Conservation (phyloP, 1,140 invertebrate species). For the Lerema accius region DNA sequence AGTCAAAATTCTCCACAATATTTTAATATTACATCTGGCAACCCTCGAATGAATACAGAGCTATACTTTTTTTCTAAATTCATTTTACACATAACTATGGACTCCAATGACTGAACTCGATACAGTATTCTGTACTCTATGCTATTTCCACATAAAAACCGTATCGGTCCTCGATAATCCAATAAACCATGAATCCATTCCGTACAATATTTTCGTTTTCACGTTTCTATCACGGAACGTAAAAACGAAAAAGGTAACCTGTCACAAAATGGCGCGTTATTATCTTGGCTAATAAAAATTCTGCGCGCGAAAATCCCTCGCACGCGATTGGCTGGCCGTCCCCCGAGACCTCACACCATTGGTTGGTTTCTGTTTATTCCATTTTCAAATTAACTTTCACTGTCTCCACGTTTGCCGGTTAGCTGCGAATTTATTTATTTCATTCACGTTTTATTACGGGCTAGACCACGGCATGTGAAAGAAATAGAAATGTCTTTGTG, state of each 20-base stretch:
- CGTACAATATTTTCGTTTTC: constrained; percentile 8
- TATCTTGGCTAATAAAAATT: constrained; percentile 81
- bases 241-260: constrained; percentile 58
- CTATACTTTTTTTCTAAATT: too few species aligned
- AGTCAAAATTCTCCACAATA: too few species aligned
- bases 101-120: too few species aligned
- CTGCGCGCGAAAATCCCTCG: constrained; percentile 76
- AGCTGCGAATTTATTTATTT: constrained; percentile 76
- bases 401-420: constrained; percentile 68
- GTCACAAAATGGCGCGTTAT: constrained; percentile 79
- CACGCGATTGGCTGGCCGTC: constrained; percentile 62
- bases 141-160: not conserved
- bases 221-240: constrained; percentile 21
- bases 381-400: constrained; percentile 82
- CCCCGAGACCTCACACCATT: constrained; percentile 64
- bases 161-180: not conserved
- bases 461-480: constrained; percentile 3
- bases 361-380: constrained; percentile 73
- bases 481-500: not conserved
- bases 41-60: too few species aligned
- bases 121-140: not conserved
- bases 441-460: constrained; percentile 68
- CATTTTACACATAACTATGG: too few species aligned
- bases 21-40: too few species aligned
- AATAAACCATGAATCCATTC: not conserved